A percentile compares a stretch with the other conserved stretches of the same genome.
These are phyloP conservation scores for Tragelaphus imberbis DNA, from an alignment of 2,113 vertebrate genomes.

Conservation along the genomic window DNA sequence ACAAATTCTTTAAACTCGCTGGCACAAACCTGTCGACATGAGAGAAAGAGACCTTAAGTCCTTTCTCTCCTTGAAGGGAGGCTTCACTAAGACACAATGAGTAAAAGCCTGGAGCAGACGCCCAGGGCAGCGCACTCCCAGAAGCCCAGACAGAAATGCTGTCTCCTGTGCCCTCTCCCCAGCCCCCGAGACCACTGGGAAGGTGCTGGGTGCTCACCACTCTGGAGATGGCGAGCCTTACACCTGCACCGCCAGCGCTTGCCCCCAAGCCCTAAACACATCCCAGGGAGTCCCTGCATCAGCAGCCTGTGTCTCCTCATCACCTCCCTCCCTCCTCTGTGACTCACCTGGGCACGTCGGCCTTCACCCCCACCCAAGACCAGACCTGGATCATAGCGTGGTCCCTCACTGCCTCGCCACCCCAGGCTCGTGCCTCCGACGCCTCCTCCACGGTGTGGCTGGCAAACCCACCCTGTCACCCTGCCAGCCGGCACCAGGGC, in stretches of 20 bases:
- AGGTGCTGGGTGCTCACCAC: no score
- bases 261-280: not conserved
- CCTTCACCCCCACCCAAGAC: not conserved
- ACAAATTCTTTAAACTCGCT: constrained; percentile 89
- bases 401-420: not conserved
- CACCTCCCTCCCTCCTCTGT: not conserved
- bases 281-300: not conserved
- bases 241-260: fast-evolving
- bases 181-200: not conserved
- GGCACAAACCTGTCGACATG: constrained; percentile 85
- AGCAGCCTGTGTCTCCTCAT: no score
- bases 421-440: not conserved
- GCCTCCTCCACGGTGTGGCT: not conserved
- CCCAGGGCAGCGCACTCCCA: fast-evolving
- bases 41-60: not conserved
- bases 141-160: fast-evolving
- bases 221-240: not conserved
- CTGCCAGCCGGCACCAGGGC: not conserved
- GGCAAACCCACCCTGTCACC: no score
- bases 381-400: not conserved
- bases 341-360: no score
- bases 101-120: not conserved
- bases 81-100: not conserved
- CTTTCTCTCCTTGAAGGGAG: not conserved
- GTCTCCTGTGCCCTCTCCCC: not conserved